Evolutionary conservation across 37 sponge, comb jelly and placozoan genomes (phyloP).

Genomic region (Ephydatia muelleri): DNA sequence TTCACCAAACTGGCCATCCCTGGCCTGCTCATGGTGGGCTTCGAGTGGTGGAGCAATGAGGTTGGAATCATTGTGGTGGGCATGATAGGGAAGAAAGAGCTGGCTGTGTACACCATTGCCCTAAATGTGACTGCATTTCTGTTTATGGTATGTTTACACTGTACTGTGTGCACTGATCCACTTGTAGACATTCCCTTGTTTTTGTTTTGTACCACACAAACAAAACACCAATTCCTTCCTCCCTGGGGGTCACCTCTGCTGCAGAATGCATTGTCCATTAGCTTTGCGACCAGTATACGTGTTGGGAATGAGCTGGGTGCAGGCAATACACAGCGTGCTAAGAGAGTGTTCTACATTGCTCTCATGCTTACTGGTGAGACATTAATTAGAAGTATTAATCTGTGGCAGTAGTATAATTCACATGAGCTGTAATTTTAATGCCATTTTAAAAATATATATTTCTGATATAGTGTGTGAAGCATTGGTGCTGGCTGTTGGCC

Average conservation of each 20-base stretch:
- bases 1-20: not conserved
- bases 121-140: constrained; percentile 5
- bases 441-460: not conserved
- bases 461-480: no score
- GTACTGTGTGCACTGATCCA: no score
- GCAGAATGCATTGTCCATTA: constrained; percentile 50
- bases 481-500: no score
- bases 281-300: constrained; percentile 34
- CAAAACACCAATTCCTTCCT: no score
- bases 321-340: constrained; percentile 40
- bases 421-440: no score
- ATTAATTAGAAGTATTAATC: not conserved
- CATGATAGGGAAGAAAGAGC: constrained; percentile 29
- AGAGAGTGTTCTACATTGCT: constrained; percentile 32
- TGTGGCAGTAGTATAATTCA: no score
- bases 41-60: constrained; percentile 68
- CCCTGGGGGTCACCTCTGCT: no score
- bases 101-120: constrained; percentile 32
- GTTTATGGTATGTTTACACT: constrained; percentile 61
- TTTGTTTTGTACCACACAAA: no score
- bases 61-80: constrained; percentile 51
- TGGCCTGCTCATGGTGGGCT: constrained; percentile 43
- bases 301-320: constrained; percentile 58
- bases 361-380: constrained; percentile 16
- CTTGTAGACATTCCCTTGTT: no score